Evolutionary conservation across 2,113 vertebrate species (phyloP), one percentile per base, ranked within the genome.

Genomic region (Calypte anna): DNA sequence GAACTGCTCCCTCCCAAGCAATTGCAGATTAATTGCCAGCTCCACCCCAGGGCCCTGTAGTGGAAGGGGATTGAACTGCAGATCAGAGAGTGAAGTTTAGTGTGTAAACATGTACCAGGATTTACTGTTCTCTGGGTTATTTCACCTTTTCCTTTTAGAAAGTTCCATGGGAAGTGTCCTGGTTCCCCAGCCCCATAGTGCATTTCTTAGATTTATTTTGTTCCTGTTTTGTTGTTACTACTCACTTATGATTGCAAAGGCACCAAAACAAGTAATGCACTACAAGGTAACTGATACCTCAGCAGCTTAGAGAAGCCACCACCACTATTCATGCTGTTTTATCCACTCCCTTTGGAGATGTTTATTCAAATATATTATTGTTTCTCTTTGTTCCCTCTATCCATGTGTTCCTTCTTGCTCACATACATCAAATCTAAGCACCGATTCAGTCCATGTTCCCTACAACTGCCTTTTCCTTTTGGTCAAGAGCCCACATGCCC

Each of bases 21-120:
- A 96, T 93, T 91, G 87, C 67, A 90, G 89, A 96, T 96, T 94
- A 94, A 96, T 96, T 96, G 95, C 79, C 85, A 82, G 91, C 92
- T 96, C 93, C 83, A 81, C 93, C 82, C 46, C 51, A 84, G 91
- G 84, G 78, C 59, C 87, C 76, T 95, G 77, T 58, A 77, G 82
- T 58, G 88, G 79, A 93, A 15, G 51, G 79, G 69, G 54, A 75
- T 36, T 74, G 85, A 96, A 93, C 90, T 83, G 38, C 83, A 90
- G 69, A 80, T 90, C 73, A 80, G 28, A 38, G 40, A 86, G 66
- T 55, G 58, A 92, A 88, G 62, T 81, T 95, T 7, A 74, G 68
- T 40, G 22, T 80, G n/a, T 64, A 94, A 96, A 94, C 48, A 86
- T 73, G 88, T 87, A 73, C 27, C 22, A 61, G 61, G 53, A 76